Evolutionary conservation across 2,888 invertebrate species (phyloP).

Genomic region (Alentia gelatinosa): DNA sequence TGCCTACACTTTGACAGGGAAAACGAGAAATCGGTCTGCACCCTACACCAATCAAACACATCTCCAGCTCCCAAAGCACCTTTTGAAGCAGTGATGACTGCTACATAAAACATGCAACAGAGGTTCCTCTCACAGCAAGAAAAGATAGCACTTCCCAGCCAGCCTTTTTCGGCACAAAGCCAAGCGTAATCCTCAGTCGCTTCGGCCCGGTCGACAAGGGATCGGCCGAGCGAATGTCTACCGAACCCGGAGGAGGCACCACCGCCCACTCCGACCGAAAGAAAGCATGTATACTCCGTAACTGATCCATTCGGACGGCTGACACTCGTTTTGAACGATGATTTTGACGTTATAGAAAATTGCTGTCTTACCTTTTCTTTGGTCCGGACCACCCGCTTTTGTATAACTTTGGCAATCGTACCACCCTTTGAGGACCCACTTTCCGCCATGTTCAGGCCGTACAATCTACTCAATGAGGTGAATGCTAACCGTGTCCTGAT

Average conservation of each 20-base stretch:
- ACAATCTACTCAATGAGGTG: background rate
- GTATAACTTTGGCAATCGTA: slow-evolving; percentile 62
- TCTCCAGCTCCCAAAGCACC: too few species aligned
- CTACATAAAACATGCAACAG: background rate
- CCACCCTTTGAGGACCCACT: slow-evolving; percentile 53
- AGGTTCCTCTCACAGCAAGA: background rate
- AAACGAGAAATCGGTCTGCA: too few species aligned
- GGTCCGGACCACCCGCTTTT: slow-evolving; percentile 62
- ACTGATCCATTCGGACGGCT: background rate
- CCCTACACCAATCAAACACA: too few species aligned
- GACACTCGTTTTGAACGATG: background rate
- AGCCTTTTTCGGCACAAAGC: slow-evolving; percentile 27
- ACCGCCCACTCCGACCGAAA: slow-evolving; percentile 43
- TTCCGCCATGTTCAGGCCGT: slow-evolving; percentile 57
- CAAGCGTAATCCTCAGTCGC: background rate
- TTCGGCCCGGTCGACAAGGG: background rate
- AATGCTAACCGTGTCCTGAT: background rate
- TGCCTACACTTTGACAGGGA: too few species aligned
- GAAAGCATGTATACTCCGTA: background rate
- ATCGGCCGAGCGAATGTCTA: background rate
- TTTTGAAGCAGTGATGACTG: background rate
- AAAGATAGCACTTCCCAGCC: background rate
- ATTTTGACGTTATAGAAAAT: background rate
- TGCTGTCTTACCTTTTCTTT: slow-evolving; percentile 63
- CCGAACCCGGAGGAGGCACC: slow-evolving; percentile 15